Base-by-base conservation (phyloP, 2,113 vertebrate species). In the Copsychus sechellarum region DNA sequence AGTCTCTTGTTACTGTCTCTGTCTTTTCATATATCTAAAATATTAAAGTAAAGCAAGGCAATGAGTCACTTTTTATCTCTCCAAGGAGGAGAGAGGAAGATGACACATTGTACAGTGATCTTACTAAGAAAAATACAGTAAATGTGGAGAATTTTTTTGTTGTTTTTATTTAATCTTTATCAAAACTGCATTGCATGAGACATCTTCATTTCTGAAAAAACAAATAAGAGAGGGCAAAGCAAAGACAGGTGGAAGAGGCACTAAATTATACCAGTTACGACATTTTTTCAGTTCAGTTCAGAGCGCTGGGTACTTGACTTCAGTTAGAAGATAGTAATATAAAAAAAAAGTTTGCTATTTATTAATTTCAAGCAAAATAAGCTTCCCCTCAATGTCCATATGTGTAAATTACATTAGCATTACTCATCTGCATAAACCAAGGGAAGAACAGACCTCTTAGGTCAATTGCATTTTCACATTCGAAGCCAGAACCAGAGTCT, bases 31-130 rank as follows among this genome's bases (percentile, higher is more conserved):
- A 45, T 85, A 54, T 86, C 90, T 96, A 93, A 96, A 96, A 92
- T 97, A 97, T 92, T 96, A 94, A 96, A 95, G 69, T 33, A 38
- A 88, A 82, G 62, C 64, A 79, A 92, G 54, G 85, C 77, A 91
- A 95, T 76, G 92, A 97, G 85, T 83, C 72, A 66, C 82, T 93
- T 96, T 93, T 94, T 94, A 77, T 96, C 95, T 98, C 83, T 92
- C 73, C 50, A 72, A 95, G 90, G 81, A 96, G 29, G 28, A 95
- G 58, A 96, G 83, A 92, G 85, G 56, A 96, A 97, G 86, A 97
- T 97, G 93, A 96, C 94, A 95, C 53, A 76, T 86, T 88, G 67
- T 79, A 50, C 82, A 76, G 72, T 94, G 82, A 95, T 96, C 81
- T 91, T 92, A 70, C 66, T 81, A 88, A 56, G 74, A 94, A 96